These are phyloP conservation scores for Alviniconcha marisindica DNA, from an alignment of 1,140 invertebrate genomes.

Conservation along the genomic window DNA sequence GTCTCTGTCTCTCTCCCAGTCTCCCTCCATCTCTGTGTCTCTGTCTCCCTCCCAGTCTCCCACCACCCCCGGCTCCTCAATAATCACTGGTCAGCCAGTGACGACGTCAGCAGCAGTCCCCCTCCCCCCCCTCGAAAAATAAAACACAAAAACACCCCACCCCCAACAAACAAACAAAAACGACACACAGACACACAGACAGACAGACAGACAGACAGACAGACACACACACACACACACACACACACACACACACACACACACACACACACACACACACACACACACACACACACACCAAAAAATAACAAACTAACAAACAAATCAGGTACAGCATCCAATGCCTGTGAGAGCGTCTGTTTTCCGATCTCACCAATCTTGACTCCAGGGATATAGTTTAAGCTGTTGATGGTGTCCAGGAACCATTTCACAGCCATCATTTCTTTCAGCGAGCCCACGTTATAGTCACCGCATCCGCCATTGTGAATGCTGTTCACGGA, in stretches of 20 bases:
- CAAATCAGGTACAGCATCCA: no score
- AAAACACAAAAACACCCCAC: not conserved
- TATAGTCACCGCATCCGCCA: conserved; percentile 1
- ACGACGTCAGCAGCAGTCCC: not conserved
- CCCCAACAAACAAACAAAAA: not conserved
- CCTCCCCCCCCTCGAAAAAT: not conserved
- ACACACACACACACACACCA: conserved; percentile 9
- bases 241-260: conserved; percentile 1
- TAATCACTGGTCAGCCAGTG: not conserved
- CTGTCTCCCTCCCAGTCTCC: not conserved
- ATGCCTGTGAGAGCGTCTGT: no score
- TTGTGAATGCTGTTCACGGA: not conserved
- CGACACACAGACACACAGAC: not conserved
- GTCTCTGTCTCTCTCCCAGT: not conserved
- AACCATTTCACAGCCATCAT: conserved; percentile 26
- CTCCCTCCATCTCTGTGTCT: not conserved
- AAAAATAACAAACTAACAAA: no score
- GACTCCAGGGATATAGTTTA: conserved; percentile 27
- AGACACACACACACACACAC: not conserved
- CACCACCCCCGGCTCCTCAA: not conserved
- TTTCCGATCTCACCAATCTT: not conserved
- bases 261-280: not conserved
- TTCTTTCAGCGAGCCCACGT: not conserved
- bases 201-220: not conserved
- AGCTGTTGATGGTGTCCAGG: conserved; percentile 6